Evolutionary conservation across 2,797 vertebrate species (phyloP).

Genomic region (Schizopygopsis malacanthus): DNA sequence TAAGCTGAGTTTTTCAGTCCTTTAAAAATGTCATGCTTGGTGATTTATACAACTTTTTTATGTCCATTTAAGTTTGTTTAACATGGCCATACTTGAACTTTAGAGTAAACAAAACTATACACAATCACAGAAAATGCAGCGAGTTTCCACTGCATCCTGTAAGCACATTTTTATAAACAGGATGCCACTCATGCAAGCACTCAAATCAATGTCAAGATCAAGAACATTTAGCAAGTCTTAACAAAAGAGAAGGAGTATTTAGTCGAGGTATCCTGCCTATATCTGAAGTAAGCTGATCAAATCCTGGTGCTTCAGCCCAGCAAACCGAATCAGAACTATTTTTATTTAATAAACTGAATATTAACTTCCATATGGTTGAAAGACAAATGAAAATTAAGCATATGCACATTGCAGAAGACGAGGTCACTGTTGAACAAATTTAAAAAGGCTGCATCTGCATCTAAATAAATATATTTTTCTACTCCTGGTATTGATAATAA

Average conservation of each 20-base stretch:
- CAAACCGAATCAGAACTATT: neutral
- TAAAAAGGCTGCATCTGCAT: neutral
- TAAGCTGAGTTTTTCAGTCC: neutral
- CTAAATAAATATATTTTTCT: too few species aligned
- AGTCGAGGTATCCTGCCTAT: neutral
- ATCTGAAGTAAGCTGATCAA: neutral
- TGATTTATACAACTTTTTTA: neutral
- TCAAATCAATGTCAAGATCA: neutral
- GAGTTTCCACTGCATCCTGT: neutral
- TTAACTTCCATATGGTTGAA: neutral
- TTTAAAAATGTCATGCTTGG: neutral
- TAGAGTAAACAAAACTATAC: neutral
- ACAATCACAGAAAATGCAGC: neutral
- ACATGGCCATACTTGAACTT: neutral
- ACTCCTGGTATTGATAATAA: constrained; percentile 3
- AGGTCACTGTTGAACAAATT: neutral
- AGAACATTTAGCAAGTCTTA: neutral
- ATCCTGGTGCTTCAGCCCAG: neutral
- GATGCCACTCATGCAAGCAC: neutral
- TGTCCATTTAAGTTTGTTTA: neutral
- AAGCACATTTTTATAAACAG: neutral
- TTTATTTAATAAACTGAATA: neutral
- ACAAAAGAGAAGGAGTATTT: neutral
- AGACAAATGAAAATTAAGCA: neutral
- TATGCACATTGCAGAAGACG: neutral